These are phyloP conservation scores for Syngnathoides biaculeatus DNA, from an alignment of 2,113 vertebrate species.

Conservation along the genomic window DNA sequence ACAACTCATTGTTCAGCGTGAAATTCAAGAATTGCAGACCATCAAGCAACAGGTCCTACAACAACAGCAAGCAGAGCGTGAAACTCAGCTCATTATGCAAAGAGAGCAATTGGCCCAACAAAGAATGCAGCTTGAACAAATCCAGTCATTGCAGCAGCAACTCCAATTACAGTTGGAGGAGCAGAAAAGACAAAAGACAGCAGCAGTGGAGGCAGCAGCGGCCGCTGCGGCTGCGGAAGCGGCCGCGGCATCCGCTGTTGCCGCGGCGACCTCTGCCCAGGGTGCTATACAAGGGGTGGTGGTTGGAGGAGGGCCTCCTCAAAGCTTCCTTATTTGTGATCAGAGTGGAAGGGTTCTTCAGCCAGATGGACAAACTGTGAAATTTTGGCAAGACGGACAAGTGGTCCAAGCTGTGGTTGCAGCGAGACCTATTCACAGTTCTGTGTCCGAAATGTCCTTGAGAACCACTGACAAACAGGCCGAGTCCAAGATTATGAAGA, in stretches of 20 bases:
- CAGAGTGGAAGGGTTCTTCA: slow-evolving; percentile 76
- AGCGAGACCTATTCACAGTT: slow-evolving; percentile 87
- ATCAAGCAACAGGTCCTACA: slow-evolving; percentile 98
- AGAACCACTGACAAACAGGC: slow-evolving; percentile 82
- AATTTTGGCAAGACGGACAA: slow-evolving; percentile 84
- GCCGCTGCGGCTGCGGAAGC: slow-evolving; percentile 77
- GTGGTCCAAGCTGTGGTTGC: slow-evolving; percentile 73
- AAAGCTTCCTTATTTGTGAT: slow-evolving; percentile 77
- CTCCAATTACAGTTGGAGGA: slow-evolving; percentile 96
- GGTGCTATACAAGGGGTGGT: slow-evolving; percentile 80
- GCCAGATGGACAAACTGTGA: slow-evolving; percentile 85
- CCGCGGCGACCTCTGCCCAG: slow-evolving; percentile 84
- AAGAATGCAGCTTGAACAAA: slow-evolving; percentile 93
- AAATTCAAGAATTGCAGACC: slow-evolving; percentile 93
- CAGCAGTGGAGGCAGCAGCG: slow-evolving; percentile 82
- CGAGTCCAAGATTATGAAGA: slow-evolving; percentile 84
- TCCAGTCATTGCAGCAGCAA: slow-evolving; percentile 95
- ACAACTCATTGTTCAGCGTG: slow-evolving; percentile 91
- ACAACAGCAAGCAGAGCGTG: slow-evolving; percentile 93
- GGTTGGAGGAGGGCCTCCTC: slow-evolving; percentile 63
- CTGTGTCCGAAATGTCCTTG: slow-evolving; percentile 91
- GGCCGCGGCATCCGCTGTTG: slow-evolving; percentile 68
- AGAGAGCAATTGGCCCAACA: slow-evolving; percentile 96
- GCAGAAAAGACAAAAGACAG: slow-evolving; percentile 90
- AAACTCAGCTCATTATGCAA: slow-evolving; percentile 91